Evolutionary conservation across 2,888 invertebrate genomes (phyloP).

Genomic region (Saturnia pavonia): DNA sequence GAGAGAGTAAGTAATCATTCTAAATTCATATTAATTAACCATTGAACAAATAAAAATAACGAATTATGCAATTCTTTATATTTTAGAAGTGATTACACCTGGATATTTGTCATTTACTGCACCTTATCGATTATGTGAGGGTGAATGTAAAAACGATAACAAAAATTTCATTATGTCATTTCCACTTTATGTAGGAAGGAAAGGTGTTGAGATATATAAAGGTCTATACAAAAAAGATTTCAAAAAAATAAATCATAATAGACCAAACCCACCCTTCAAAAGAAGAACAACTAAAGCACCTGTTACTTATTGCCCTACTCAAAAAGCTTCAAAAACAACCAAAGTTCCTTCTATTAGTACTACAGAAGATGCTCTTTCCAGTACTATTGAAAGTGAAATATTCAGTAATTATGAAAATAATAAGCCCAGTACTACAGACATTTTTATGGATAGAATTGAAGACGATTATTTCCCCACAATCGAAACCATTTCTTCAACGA

Average conservation of each 20-base stretch:
- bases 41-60: too few relatives aligned
- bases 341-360: background rate
- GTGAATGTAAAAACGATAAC: slow-evolving; percentile 40
- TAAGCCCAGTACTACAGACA: background rate
- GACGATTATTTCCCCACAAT: background rate
- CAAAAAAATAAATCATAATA: slow-evolving; percentile 28
- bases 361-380: background rate
- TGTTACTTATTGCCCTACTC: slow-evolving; percentile 33
- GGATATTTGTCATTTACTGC: slow-evolving; percentile 62
- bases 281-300: slow-evolving; percentile 34
- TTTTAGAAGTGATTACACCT: slow-evolving; percentile 55
- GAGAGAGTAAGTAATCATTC: slow-evolving; percentile 50
- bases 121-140: slow-evolving; percentile 61
- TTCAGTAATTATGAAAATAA: background rate
- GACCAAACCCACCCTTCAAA: slow-evolving; percentile 46
- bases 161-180: slow-evolving; percentile 51
- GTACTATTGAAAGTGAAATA: background rate
- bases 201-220: slow-evolving; percentile 41
- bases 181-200: slow-evolving; percentile 55
- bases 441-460: background rate
- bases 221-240: slow-evolving; percentile 45
- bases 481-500: background rate
- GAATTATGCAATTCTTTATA: slow-evolving; percentile 26
- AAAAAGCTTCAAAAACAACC: slow-evolving; percentile 14
- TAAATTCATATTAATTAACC: too few relatives aligned